Evolutionary conservation across 2,113 vertebrate genomes (phyloP), one percentile per base, ranked within the genome.

Genomic region (Butastur rufipennis): DNA sequence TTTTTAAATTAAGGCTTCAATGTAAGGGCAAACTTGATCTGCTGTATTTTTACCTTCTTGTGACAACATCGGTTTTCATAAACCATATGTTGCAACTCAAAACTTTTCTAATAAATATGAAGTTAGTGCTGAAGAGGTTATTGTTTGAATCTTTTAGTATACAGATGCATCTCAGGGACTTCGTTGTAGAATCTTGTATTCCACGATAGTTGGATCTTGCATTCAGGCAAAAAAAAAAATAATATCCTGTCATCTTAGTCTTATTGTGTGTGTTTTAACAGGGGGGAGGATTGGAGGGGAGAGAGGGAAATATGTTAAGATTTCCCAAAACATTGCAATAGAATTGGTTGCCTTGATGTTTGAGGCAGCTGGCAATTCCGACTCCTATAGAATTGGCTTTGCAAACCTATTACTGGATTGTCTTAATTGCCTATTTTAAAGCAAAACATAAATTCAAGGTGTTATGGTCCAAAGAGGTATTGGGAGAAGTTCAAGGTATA

Each of bases 101-200:
- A 94, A 81, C 84, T 79, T 88, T 95, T 93, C 88, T 77, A 87
- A 95, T 92, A 84, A 92, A 70, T 63, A 85, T 2, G 5, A 85
- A 90, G 72, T 93, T 84, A 93, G 56, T 88, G 81, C 61, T 86
- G 77, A 86, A 95, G 93, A 95, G 95, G 90, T 94, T 92, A 93
- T 96, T 95, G 92, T 75, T 96, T 85, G 77, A 92, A 85, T 94
- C 85, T 88, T 96, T 82, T 81, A 95, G 40, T 31, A 29, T 48
- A 6, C 67, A 83, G 70, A 34, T 75, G 48, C 53, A 94, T 88
- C 96, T 97, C 86, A 90, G 97, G 96, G 97, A 96, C 89, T 77
- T 81, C 7, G 5, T n/a, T 78, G 42, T 85, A 81, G 78, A 73
- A 77, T 90, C 65, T 88, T 81, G 25, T 83, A 2, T 83, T 97